Percentiles rank a stretch among this genome's conserved stretches.
Evolutionary conservation across 2,888 invertebrate species (phyloP).

Genomic region (Idaea aversata): DNA sequence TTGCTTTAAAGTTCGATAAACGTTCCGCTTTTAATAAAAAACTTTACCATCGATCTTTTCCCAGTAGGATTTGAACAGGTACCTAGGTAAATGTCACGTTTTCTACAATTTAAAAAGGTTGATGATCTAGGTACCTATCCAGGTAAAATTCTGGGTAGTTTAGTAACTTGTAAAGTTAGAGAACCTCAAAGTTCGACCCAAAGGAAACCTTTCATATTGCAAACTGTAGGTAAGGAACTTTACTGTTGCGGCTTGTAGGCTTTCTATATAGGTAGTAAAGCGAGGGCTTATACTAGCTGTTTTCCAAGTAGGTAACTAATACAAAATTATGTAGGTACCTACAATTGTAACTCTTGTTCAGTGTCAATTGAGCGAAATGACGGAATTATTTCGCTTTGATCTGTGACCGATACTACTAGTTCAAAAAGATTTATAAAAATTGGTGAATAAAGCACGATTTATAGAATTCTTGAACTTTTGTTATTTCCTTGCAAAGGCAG

Average conservation of each 20-base stretch:
- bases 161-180: slow-evolving; percentile 35
- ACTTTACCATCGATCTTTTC: slow-evolving; percentile 2
- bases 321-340: background rate
- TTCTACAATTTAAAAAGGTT: background rate
- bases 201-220: slow-evolving; percentile 49
- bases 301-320: background rate
- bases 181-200: slow-evolving; percentile 44
- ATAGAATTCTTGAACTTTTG: background rate
- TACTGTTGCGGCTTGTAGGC: slow-evolving; percentile 30
- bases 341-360: background rate
- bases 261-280: slow-evolving; percentile 22
- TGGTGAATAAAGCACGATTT: background rate
- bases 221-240: slow-evolving; percentile 24
- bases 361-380: background rate
- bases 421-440: background rate
- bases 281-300: background rate
- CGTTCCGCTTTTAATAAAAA: slow-evolving; percentile 20
- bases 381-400: background rate
- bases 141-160: slow-evolving; percentile 34
- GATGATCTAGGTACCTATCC: background rate
- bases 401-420: background rate
- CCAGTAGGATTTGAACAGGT: background rate
- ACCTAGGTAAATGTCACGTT: background rate
- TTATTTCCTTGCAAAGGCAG: background rate
- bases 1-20: slow-evolving; percentile 35